Evolutionary conservation across 1,140 invertebrate genomes (phyloP).

Genomic region (Bilobella aurantiaca): DNA sequence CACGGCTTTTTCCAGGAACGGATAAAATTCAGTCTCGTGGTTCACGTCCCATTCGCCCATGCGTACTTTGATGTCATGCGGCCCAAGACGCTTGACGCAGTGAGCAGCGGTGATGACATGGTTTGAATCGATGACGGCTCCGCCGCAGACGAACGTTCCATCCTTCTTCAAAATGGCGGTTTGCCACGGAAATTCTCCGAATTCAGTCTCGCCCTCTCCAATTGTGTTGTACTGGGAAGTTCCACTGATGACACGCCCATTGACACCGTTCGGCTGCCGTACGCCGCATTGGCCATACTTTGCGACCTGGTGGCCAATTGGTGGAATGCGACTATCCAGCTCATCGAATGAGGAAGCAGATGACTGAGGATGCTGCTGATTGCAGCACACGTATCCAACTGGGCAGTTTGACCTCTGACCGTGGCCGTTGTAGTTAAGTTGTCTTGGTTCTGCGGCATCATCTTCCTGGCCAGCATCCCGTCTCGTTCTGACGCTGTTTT

Average conservation of each 20-base stretch:
- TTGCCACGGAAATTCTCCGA: constrained; percentile 86
- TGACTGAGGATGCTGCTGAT: constrained; percentile 7
- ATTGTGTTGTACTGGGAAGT: constrained; percentile 45
- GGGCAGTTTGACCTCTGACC: not conserved
- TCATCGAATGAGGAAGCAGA: not conserved
- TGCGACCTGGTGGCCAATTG: not conserved
- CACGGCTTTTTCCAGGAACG: constrained; percentile 77
- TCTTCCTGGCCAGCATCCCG: constrained; percentile 8
- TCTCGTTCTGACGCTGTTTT: not conserved
- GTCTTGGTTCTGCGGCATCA: not conserved
- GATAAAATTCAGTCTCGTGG: constrained; percentile 84
- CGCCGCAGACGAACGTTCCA: constrained; percentile 70
- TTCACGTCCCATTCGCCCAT: constrained; percentile 93
- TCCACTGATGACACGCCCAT: constrained; percentile 77
- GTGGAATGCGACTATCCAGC: not conserved
- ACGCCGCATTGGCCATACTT: constrained; percentile 53
- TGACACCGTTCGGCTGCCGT: constrained; percentile 67
- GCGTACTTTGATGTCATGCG: constrained; percentile 65
- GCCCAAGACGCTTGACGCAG: constrained; percentile 21
- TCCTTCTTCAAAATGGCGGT: constrained; percentile 82
- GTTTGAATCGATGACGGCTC: constrained; percentile 66
- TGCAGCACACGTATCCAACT: constrained; percentile 25
- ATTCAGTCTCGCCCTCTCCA: constrained; percentile 74
- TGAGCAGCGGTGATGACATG: constrained; percentile 67
- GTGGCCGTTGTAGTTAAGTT: not conserved